Conservation (phyloP, 2,888 invertebrate species). For the Chrysodeixis includens region DNA sequence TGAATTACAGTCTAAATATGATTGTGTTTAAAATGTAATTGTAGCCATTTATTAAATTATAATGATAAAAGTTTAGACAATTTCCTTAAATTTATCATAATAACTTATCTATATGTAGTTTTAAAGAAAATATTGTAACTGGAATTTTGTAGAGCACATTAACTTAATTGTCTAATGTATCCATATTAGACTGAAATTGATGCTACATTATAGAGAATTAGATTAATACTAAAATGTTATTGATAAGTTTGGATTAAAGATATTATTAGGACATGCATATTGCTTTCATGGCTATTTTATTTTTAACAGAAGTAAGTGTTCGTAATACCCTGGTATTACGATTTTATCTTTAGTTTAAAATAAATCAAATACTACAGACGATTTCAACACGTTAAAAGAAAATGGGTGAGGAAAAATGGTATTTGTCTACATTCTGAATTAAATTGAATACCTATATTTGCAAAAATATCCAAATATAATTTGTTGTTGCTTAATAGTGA, state of each 20-base stretch:
- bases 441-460: no score
- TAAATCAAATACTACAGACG: no score
- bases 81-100: not conserved
- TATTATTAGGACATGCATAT: not conserved
- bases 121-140: slow-evolving; percentile 12
- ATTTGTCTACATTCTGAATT: no score
- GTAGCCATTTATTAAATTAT: not conserved
- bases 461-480: no score
- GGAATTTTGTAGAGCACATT: slow-evolving; percentile 21
- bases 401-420: no score
- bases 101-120: not conserved
- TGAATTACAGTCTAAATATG: no score
- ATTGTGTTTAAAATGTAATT: not conserved
- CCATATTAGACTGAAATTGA: not conserved
- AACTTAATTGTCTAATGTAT: slow-evolving; percentile 13
- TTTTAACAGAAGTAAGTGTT: no score
- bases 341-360: no score
- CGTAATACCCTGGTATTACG: no score
- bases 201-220: not conserved
- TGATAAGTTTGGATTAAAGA: not conserved
- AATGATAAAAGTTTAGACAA: not conserved
- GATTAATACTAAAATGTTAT: not conserved
- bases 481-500: no score
- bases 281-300: no score
- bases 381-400: no score